phyloP scores from a whole-genome alignment of 2,113 vertebrate genomes.

The Neomonachus schauinslandi region DNA sequence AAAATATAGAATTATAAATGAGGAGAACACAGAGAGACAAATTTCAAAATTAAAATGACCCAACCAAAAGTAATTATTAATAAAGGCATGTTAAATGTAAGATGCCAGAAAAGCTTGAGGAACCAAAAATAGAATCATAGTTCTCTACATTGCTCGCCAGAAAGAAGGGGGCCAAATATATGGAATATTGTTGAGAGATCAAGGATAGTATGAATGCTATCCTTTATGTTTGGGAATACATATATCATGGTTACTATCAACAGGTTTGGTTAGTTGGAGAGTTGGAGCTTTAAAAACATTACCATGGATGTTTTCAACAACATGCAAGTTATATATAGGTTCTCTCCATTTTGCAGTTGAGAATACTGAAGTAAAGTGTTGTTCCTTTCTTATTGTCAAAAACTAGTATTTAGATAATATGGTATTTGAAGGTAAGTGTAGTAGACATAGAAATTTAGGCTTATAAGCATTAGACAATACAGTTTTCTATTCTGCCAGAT shows the following conservation, averaged over 20 bases:
- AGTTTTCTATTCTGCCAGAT: not conserved
- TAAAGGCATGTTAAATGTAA: not conserved
- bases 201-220: not conserved
- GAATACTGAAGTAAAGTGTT: not conserved
- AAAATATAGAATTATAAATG: not conserved
- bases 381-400: not conserved
- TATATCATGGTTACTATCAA: not conserved
- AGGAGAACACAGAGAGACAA: not conserved
- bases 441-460: not conserved
- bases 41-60: not conserved
- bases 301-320: not conserved
- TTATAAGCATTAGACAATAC: not conserved
- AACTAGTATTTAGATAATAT: not conserved
- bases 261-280: not conserved
- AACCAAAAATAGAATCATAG: not conserved
- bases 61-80: not conserved
- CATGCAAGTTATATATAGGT: not conserved
- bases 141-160: not conserved
- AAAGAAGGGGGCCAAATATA: not conserved
- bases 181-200: not conserved
- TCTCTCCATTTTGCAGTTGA: not conserved
- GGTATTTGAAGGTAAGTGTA: not conserved
- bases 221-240: not conserved
- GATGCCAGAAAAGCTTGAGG: not conserved
- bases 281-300: not conserved